Evolutionary conservation across 2,113 vertebrate genomes (phyloP).

Genomic region (Gambusia affinis): DNA sequence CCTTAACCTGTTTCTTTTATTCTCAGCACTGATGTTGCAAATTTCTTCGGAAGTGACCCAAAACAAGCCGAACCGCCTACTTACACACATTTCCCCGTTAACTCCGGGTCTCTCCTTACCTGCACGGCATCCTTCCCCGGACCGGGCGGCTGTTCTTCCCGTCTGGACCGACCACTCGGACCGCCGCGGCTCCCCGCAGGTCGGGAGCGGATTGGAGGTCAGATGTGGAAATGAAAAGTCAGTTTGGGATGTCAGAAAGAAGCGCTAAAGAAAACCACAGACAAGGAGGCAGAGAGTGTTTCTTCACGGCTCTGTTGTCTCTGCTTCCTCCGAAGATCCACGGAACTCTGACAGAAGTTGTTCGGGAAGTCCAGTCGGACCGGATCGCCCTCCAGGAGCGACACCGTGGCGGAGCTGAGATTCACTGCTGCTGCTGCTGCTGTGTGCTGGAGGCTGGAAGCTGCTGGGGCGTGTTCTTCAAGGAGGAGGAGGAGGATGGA

Average conservation of each 20-base stretch:
- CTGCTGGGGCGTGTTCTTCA: slow-evolving; percentile 60
- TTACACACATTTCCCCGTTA: too few relatives aligned
- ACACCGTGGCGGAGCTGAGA: not conserved
- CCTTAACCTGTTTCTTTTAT: too few relatives aligned
- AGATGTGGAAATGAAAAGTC: slow-evolving; percentile 12
- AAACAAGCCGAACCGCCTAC: too few relatives aligned
- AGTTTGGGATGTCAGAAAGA: slow-evolving; percentile 1
- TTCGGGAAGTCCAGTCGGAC: slow-evolving; percentile 10
- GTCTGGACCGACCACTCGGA: too few relatives aligned
- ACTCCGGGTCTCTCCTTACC: slow-evolving; percentile 34
- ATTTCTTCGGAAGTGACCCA: too few relatives aligned
- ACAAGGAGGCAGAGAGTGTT: not conserved
- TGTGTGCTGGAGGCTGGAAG: slow-evolving; percentile 14
- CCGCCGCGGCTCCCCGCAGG: not conserved
- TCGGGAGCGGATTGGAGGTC: not conserved
- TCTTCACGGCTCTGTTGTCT: not conserved
- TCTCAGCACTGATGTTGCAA: too few relatives aligned
- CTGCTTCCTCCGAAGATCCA: not conserved
- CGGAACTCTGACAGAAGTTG: not conserved
- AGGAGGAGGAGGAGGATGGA: slow-evolving; percentile 8
- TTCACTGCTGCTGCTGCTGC: not conserved
- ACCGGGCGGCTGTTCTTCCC: slow-evolving; percentile 46
- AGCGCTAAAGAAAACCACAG: not conserved
- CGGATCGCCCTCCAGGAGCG: not conserved
- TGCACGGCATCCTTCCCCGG: slow-evolving; percentile 64